Evolutionary conservation across 1,140 invertebrate genomes (phyloP).

Genomic region (Drosophila novamexicana): DNA sequence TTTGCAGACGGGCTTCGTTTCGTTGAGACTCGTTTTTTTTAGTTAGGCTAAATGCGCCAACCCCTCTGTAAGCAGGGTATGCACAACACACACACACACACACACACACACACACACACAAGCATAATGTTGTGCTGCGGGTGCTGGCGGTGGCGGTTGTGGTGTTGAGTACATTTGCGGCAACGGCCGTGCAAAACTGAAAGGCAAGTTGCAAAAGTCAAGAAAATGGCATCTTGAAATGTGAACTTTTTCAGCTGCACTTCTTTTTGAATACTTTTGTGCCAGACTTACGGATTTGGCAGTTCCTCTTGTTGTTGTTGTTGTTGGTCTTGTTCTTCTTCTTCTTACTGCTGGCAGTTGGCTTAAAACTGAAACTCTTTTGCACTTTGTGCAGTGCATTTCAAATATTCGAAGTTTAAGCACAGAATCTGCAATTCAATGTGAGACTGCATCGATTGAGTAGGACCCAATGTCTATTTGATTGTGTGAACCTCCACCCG

Average conservation of each 20-base stretch:
- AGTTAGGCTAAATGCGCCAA: not conserved
- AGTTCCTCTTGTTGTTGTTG: slow-evolving; percentile 16
- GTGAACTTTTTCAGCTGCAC: slow-evolving; percentile 78
- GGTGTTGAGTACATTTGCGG: slow-evolving; percentile 45
- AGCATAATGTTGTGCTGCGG: slow-evolving; percentile 14
- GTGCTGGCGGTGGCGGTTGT: slow-evolving; percentile 13
- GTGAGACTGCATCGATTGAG: slow-evolving; percentile 42
- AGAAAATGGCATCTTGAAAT: slow-evolving; percentile 81
- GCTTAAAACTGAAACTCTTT: slow-evolving; percentile 26
- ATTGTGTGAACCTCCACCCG: slow-evolving; percentile 38
- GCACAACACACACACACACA: not conserved
- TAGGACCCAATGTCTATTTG: slow-evolving; percentile 55
- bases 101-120: not conserved
- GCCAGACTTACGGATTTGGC: slow-evolving; percentile 65
- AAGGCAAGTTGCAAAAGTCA: slow-evolving; percentile 68
- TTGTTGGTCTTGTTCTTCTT: not conserved
- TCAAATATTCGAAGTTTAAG: slow-evolving; percentile 61
- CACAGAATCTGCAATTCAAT: slow-evolving; percentile 76
- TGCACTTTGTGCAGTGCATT: slow-evolving; percentile 61
- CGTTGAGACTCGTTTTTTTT: not conserved
- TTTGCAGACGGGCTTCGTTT: not conserved
- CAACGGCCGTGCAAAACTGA: slow-evolving; percentile 46
- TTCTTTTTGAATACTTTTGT: slow-evolving; percentile 81
- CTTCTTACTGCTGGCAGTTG: slow-evolving; percentile 10
- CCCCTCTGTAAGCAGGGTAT: slow-evolving; percentile 29